Percentiles rank a stretch among this genome's conserved stretches.
phyloP scores from a whole-genome alignment of 1,140 invertebrate genomes.

The Drosophila nigrodunni region DNA sequence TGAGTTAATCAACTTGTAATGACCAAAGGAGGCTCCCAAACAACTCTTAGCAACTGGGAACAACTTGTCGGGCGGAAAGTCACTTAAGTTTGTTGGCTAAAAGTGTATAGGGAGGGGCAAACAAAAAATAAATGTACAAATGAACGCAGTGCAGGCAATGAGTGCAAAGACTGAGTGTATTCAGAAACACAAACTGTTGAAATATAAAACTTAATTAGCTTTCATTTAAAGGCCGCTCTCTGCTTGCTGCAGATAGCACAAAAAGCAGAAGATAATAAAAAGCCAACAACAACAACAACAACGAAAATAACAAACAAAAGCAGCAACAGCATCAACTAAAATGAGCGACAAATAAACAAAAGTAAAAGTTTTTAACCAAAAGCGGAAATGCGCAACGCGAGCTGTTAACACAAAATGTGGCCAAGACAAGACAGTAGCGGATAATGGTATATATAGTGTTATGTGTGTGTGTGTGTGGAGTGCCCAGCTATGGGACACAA shows the following conservation, averaged over 20 bases:
- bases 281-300: slow-evolving; percentile 54
- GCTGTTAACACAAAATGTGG: slow-evolving; percentile 69
- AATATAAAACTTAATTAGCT: slow-evolving; percentile 81
- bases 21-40: slow-evolving; percentile 60
- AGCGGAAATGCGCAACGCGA: slow-evolving; percentile 72
- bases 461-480: not conserved
- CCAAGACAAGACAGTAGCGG: slow-evolving; percentile 37
- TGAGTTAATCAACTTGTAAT: slow-evolving; percentile 83
- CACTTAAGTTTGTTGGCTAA: slow-evolving; percentile 24
- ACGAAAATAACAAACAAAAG: slow-evolving; percentile 37
- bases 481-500: slow-evolving; percentile 12
- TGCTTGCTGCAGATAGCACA: slow-evolving; percentile 43
- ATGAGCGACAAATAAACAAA: slow-evolving; percentile 82
- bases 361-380: slow-evolving; percentile 73
- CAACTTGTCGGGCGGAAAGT: slow-evolving; percentile 17
- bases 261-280: slow-evolving; percentile 50
- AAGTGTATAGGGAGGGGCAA: slow-evolving; percentile 5
- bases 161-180: slow-evolving; percentile 46
- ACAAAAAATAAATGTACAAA: slow-evolving; percentile 13
- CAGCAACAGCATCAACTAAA: slow-evolving; percentile 57
- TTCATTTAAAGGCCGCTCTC: slow-evolving; percentile 74
- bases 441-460: not conserved
- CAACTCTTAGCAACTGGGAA: slow-evolving; percentile 7
- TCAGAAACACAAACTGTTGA: slow-evolving; percentile 66
- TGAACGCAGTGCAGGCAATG: not conserved